A percentile compares a stretch with the other conserved stretches of the same genome.
Conservation (phyloP, 2,113 vertebrate species). For the Uropsilus gracilis region DNA sequence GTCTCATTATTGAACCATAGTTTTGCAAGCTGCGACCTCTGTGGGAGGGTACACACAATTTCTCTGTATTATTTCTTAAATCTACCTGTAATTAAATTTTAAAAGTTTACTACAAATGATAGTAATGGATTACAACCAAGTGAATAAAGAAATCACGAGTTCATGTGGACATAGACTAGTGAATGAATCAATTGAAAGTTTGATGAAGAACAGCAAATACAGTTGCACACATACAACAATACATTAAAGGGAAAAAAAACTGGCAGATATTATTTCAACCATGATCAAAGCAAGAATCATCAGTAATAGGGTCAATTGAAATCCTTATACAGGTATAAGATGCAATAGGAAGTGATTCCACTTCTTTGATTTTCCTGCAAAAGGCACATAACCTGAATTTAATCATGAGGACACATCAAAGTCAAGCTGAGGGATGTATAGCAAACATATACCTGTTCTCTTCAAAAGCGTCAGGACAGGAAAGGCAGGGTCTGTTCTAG, state of each 20-base stretch:
- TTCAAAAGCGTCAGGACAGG: not conserved
- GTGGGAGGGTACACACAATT: not conserved
- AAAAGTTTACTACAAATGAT: not conserved
- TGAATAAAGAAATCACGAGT: not conserved
- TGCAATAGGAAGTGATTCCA: not conserved
- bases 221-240: constrained; percentile 15
- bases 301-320: not conserved
- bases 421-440: not conserved
- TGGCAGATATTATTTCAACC: constrained; percentile 42
- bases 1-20: not conserved
- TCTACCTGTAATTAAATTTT: not conserved
- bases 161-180: constrained; percentile 21
- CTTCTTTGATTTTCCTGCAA: constrained; percentile 44
- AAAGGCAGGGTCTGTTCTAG: not conserved
- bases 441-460: not conserved
- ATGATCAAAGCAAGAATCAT: constrained; percentile 48
- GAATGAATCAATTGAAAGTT: constrained; percentile 30
- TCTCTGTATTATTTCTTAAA: constrained; percentile 21
- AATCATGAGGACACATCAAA: not conserved
- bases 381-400: constrained; percentile 15
- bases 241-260: constrained; percentile 26
- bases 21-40: not conserved
- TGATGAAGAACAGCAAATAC: constrained; percentile 25
- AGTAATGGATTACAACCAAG: not conserved
- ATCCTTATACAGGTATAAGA: not conserved